These are phyloP conservation scores for Sylvia borin DNA, from an alignment of 2,797 vertebrate genomes.

Conservation along the genomic window DNA sequence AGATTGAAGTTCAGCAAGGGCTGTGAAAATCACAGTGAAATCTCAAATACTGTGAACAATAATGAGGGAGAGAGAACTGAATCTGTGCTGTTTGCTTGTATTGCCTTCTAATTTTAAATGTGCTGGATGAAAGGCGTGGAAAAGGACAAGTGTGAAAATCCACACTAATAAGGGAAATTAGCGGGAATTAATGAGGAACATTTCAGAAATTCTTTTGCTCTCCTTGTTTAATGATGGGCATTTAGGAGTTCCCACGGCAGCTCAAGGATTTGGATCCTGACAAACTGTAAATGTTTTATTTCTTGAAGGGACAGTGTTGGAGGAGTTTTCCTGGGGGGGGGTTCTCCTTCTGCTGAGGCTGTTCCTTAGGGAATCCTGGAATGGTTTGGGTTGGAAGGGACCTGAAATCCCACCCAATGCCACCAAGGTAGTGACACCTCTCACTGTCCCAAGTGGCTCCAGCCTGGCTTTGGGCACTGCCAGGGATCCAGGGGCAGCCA, in stretches of 20 bases:
- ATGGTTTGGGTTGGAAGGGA: too few relatives aligned
- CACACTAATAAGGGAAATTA: neutral
- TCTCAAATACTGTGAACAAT: neutral
- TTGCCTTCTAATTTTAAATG: neutral
- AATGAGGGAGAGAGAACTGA: neutral
- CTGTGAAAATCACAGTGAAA: neutral
- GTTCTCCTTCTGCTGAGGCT: neutral
- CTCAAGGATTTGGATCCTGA: neutral
- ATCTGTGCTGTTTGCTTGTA: neutral
- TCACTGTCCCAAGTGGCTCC: rapidly evolving
- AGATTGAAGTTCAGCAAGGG: neutral
- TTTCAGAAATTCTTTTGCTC: neutral
- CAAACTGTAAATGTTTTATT: neutral
- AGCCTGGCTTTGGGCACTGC: rapidly evolving
- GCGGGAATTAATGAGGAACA: neutral
- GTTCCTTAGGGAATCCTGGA: neutral
- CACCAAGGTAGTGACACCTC: neutral
- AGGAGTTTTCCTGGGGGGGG: neutral
- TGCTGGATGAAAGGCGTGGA: neutral
- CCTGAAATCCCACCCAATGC: rapidly evolving
- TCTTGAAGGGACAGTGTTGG: neutral
- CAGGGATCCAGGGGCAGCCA: neutral
- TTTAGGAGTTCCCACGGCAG: neutral
- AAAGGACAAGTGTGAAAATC: neutral
- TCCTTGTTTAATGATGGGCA: neutral